These are phyloP conservation scores for Augochlorella aurata DNA, from an alignment of 2,888 invertebrate species.

Conservation along the genomic window DNA sequence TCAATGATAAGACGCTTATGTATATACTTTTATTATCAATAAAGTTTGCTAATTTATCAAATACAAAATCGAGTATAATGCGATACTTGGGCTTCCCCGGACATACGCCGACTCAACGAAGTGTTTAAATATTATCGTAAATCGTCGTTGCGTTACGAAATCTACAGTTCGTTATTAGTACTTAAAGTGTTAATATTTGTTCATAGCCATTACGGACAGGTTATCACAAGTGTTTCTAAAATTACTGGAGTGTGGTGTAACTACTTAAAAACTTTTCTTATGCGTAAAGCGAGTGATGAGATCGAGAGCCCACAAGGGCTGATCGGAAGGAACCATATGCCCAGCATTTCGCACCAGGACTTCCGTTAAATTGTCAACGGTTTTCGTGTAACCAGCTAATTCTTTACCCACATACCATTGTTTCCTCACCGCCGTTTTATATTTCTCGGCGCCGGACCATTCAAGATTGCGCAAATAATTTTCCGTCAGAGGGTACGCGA, in stretches of 20 bases:
- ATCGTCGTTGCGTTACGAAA: background rate
- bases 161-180: slow-evolving; percentile 2
- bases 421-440: slow-evolving; percentile 78
- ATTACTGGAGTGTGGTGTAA: background rate
- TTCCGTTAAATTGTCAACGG: slow-evolving; percentile 79
- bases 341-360: slow-evolving; percentile 82
- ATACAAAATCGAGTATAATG: slow-evolving; percentile 39
- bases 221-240: slow-evolving; percentile 43
- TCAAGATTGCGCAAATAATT: slow-evolving; percentile 87
- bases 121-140: background rate
- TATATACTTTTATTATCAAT: slow-evolving; percentile 42
- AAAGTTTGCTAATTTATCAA: slow-evolving; percentile 54
- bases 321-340: slow-evolving; percentile 83
- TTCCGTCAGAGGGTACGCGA: slow-evolving; percentile 92
- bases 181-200: background rate
- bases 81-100: background rate
- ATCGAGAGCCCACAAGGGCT: slow-evolving; percentile 82
- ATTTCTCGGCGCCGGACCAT: slow-evolving; percentile 82
- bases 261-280: slow-evolving; percentile 74
- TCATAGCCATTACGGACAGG: slow-evolving; percentile 15
- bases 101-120: background rate
- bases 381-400: slow-evolving; percentile 82
- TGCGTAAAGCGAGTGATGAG: slow-evolving; percentile 80
- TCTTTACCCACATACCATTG: slow-evolving; percentile 80
- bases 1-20: slow-evolving; percentile 37